A percentile compares a stretch with the other conserved stretches of the same genome.
Conservation (phyloP, 2,797 vertebrate species). For the Sternarchorhynchus goeldii region DNA sequence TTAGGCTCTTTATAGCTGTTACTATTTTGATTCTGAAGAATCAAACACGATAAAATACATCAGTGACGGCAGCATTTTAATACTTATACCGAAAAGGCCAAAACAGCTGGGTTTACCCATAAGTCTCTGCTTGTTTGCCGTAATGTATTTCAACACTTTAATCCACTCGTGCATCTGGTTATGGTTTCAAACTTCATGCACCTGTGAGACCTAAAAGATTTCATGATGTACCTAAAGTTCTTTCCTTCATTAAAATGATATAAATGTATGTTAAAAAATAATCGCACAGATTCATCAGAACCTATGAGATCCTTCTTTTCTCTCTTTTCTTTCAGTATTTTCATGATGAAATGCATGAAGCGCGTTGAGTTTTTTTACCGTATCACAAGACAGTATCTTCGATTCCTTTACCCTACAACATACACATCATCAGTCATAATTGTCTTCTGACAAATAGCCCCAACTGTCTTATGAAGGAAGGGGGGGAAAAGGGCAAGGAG, state of each 20-base stretch:
- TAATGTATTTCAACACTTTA: too few species aligned
- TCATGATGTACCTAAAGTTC: neutral
- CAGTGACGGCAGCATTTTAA: too few species aligned
- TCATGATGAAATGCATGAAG: neutral
- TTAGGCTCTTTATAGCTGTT: too few species aligned
- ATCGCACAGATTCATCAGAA: neutral
- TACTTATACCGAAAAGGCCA: too few species aligned
- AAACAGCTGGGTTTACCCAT: too few species aligned
- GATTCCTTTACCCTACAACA: neutral
- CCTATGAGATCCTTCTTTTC: neutral
- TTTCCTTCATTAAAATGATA: conserved; percentile 1
- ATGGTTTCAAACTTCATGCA: too few species aligned
- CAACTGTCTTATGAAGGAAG: neutral
- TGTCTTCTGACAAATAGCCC: neutral
- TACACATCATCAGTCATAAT: conserved; percentile 10
- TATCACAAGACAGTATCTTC: neutral
- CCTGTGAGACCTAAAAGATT: neutral
- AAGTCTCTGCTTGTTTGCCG: too few species aligned
- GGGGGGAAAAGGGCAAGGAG: too few species aligned
- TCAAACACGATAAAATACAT: too few species aligned
- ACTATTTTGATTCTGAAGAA: too few species aligned
- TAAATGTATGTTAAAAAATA: neutral
- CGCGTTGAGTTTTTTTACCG: neutral
- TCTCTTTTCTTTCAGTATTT: neutral
- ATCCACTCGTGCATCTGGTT: neutral